Evolutionary conservation across 1,140 invertebrate species (phyloP).

Genomic region (Drosophila santomea): DNA sequence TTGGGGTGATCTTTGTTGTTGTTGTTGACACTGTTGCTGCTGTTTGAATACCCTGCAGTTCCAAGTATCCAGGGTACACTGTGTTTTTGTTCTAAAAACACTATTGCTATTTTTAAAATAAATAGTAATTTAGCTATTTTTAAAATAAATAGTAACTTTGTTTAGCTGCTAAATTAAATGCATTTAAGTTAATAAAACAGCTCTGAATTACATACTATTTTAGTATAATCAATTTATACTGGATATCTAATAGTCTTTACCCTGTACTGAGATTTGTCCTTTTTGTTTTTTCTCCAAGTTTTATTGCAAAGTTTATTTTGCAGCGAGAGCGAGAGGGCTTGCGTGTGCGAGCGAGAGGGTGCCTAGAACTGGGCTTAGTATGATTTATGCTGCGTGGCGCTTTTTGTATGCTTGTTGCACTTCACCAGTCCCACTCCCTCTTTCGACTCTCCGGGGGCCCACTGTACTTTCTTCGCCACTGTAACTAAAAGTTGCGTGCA

Average conservation of each 20-base stretch:
- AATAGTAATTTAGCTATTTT: too few relatives aligned
- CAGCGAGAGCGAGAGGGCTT: constrained; percentile 6
- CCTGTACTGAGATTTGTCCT: too few relatives aligned
- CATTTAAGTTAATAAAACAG: too few relatives aligned
- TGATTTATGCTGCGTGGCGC: constrained; percentile 73
- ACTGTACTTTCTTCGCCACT: constrained; percentile 35
- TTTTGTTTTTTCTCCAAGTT: constrained; percentile 33
- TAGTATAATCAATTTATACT: too few relatives aligned
- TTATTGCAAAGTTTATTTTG: constrained; percentile 71
- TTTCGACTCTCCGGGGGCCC: neutral
- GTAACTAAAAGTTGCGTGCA: constrained; percentile 77
- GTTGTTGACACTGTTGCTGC: constrained; percentile 30
- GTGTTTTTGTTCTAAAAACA: neutral
- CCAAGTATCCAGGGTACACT: neutral
- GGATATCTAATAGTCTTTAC: neutral
- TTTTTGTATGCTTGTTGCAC: constrained; percentile 73
- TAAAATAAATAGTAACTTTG: too few relatives aligned
- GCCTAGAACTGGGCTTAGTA: constrained; percentile 47
- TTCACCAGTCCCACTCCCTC: neutral
- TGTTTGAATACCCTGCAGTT: constrained; percentile 14
- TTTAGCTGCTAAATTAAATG: too few relatives aligned
- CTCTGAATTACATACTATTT: too few relatives aligned
- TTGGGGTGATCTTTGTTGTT: constrained; percentile 1
- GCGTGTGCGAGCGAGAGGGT: neutral
- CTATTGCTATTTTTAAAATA: too few relatives aligned